Base-by-base conservation (phyloP, 1,140 invertebrate genomes). In the Aphaenogaster rudis region DNA sequence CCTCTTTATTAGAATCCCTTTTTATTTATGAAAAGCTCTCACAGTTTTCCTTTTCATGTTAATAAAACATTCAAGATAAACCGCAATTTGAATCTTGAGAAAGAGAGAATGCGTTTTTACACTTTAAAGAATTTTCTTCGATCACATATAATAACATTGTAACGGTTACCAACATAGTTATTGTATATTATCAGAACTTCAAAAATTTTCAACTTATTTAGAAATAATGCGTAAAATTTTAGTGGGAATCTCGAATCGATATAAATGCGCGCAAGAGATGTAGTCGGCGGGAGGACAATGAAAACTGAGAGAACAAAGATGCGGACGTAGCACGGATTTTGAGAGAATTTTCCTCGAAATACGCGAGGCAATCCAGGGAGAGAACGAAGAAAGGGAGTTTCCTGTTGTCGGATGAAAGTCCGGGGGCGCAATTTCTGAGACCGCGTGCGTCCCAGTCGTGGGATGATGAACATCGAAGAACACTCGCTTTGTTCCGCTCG, bases 401-500 rank as follows among this genome's bases (percentile, higher is more conserved):
- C 52, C 72, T n/a, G 48, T 48, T 66, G 76, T 36, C n/a, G 42
- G 13, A 86, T 71, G 45, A 82, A 63, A 86, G 54, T 82, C 57
- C 52, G 15, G 6, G 21, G 15, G 64, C 9, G 50, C 45, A 61
- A 59, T 90, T 87, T 87, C 64, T 42, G 57, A 82, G 33, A 77
- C 36, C 61, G 33, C n/a, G 63, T 39, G 63, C 42, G 39, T 77
- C 28, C 7, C 5, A 28, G 7, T 2, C 45, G 42, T n/a, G n/a
- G 33, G 21, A 71, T 54, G 77, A 63, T 33, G 81, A 69, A 76
- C 15, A 81, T 28, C 77, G 80, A 88, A 61, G 85, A 81, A 90
- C 86, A 90, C 77, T 92, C 77, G 91, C 89, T 92, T 92, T 92
- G 88, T 90, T 74, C 72, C 78, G 59, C 42, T 86, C 81, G 87